Base-by-base conservation (phyloP, 1,140 invertebrate genomes). In the Rhagoletis pomonella region DNA sequence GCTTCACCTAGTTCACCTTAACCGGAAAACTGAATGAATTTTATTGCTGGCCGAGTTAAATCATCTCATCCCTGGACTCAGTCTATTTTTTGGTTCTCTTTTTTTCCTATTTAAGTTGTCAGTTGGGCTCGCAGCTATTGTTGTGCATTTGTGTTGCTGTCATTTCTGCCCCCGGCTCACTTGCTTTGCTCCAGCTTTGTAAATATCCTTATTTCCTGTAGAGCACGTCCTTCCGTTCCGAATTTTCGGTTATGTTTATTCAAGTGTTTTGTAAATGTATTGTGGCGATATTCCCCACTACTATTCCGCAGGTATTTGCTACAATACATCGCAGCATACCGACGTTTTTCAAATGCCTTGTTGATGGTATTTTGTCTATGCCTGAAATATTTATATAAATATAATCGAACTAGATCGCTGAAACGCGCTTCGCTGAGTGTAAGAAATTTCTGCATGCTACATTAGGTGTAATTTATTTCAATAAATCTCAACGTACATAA, bases 251-350 rank as follows among this genome's bases (percentile, higher is more conserved):
- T n/a, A 67, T 67, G 64, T 67, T 67, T 67, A 42, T 29, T 67
- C 64, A 67, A 67, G 64, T 67, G 64, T 67, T 67, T 10, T 39
- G 29, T 42, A 7, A 29, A 29, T 67, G 29, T 67, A 67, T 67
- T 67, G 19, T 39, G 64, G 64, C 64, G 64, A 67, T 67, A 67
- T 67, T 67, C 12, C 5, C 64, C 64, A 67, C 29, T 29, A 67
- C 64, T 67, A 12, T 19, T 42, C 64, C 64, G 64, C 64, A 67
- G 9, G 64, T 10, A 67, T 67, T 29, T 67, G 29, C 64, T 67
- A 29, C 39, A 67, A 10, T 29, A 67, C 64, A 19, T n/a, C n/a
- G 29, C 29, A 10, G 64, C 64, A 67, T 39, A 29, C 39, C 64
- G 64, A 39, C 64, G 2, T 9, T 10, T 19, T 39, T 9, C 19